These are phyloP conservation scores for Abrostola tripartita DNA, from an alignment of 2,888 invertebrate species.

Conservation along the genomic window DNA sequence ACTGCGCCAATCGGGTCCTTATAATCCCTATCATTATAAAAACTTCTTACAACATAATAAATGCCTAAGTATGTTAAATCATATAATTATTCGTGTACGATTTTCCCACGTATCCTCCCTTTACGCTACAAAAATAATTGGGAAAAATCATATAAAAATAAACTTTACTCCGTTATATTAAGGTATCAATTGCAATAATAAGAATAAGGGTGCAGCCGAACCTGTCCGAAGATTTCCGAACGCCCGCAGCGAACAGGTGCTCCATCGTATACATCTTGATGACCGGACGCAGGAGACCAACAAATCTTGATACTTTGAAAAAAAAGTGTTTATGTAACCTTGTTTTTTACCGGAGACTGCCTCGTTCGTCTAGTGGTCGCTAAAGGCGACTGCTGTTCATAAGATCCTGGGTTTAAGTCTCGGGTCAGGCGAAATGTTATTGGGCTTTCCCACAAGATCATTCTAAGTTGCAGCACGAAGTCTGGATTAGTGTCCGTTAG, in stretches of 20 bases:
- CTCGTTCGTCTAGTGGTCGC: no score
- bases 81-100: conserved; percentile 40
- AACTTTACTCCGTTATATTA: conserved; percentile 9
- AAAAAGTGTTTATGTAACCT: neutral
- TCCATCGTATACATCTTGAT: conserved; percentile 75
- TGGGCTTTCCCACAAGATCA: no score
- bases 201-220: conserved; percentile 59
- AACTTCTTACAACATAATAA: conserved; percentile 14
- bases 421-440: neutral
- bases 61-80: conserved; percentile 25
- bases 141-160: conserved; percentile 7
- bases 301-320: conserved; percentile 67
- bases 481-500: no score
- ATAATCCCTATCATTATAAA: neutral
- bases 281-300: conserved; percentile 71
- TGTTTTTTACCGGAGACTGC: no score
- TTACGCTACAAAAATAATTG: conserved; percentile 24
- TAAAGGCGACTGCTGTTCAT: no score
- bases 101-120: conserved; percentile 56
- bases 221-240: conserved; percentile 66
- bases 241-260: conserved; percentile 81
- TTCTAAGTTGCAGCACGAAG: no score
- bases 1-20: no score
- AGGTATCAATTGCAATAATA: conserved; percentile 12
- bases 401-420: no score